Evolutionary conservation across 2,888 invertebrate species (phyloP), one percentile per base, ranked within the genome.

Genomic region (Drosophila kuntzei): DNA sequence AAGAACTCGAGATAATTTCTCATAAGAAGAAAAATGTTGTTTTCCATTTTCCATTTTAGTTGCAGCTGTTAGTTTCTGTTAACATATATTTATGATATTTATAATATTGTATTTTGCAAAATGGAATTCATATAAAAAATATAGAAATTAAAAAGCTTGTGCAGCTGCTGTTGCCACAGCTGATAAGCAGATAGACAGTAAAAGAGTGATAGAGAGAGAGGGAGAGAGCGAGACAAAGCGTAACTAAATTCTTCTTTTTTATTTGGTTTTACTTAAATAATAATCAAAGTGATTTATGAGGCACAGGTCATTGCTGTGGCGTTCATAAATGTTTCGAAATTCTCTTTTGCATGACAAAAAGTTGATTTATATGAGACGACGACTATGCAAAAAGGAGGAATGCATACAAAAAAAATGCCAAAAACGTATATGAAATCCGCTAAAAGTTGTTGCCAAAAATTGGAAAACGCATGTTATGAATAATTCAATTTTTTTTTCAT

Each of bases 201-300:
- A 20, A n/a, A 20, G 9, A 22, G 39, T 29, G 18, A 8, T 6
- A 20, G n/a, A 27, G 27, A 11, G 29, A 11, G 41, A n/a, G 22
- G 2, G 27, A 41, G 12, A 20, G 29, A 11, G n/a, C 8, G 55
- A 44, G 55, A 32, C 16, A 72, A 60, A 58, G 47, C 77, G 46
- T 58, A 64, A 68, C 70, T 66, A 75, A 79, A 79, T 62, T 46
- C 53, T 60, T 69, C 50, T 60, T 69, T 66, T 75, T 75, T 47
- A 58, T 68, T 78, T 67, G 50, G 68, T 22, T 66, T 78, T 54
- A 69, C 62, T 88, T 80, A 70, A 80, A 86, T 88, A 76, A 88
- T 83, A 88, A 88, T 83, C 83, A 86, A 88, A 68, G 74, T 83
- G 89, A 83, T 83, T 83, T 83, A 83, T 88, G 80, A 46, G 73